phyloP scores from a whole-genome alignment of 2,113 vertebrate species.

The Oncorhynchus masou region DNA sequence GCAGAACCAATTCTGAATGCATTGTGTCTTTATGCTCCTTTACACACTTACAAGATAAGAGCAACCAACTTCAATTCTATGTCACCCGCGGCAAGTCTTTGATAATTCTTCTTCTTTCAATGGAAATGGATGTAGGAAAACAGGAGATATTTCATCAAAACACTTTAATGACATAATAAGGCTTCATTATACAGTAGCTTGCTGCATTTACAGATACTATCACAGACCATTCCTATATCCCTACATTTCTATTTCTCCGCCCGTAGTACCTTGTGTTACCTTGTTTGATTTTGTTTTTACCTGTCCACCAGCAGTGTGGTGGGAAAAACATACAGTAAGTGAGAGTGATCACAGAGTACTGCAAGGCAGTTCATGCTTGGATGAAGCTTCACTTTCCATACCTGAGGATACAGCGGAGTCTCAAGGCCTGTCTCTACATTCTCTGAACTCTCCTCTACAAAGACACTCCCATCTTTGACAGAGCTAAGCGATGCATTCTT shows the following conservation, averaged over 20 bases:
- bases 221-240: neutral
- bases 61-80: no score
- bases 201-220: neutral
- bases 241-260: no score
- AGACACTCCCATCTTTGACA: conserved; percentile 8
- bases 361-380: neutral
- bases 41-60: no score
- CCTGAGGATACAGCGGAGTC: conserved; percentile 26
- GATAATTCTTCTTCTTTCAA: no score
- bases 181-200: neutral
- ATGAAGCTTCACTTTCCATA: conserved; percentile 16
- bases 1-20: no score
- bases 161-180: no score
- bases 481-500: neutral
- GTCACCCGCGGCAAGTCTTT: no score
- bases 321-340: neutral
- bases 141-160: no score
- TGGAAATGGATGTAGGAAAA: no score
- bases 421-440: neutral
- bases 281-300: conserved; percentile 4
- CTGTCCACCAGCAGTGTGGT: neutral
- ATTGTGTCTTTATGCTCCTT: no score
- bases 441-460: conserved; percentile 16
- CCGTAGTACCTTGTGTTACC: neutral
- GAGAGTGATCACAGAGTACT: neutral